Base-by-base conservation (phyloP, 2,888 invertebrate species). In the Sarcophaga carnaria region DNA sequence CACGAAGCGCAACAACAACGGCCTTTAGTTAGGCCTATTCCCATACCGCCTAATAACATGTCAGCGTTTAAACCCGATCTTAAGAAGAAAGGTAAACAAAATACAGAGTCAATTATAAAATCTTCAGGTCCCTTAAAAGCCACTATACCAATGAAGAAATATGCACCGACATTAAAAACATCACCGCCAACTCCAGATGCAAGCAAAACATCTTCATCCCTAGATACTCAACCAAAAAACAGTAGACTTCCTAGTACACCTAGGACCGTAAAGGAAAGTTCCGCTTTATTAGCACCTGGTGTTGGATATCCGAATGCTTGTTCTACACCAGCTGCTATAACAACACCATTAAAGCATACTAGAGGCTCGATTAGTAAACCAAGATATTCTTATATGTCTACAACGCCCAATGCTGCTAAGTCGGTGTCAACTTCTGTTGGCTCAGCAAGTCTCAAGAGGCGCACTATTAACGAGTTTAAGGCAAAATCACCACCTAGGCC, bases 121-220 rank as follows among this genome's bases (percentile, higher is more conserved):
- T 88, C 89, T 5, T 82, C 83, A 11, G 90, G 88, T 22, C 91
- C 91, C 6, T 72, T 91, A 60, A 91, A 90, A 75, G 91, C 91
- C 12, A 90, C 90, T 6, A 88, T 91, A 67, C 91, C 91, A 2
- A 83, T 91, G 1, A 91, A 90, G 66, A 91, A 90, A 59, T 89
- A 90, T 10, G 89, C 89, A 10, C 90, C 90, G 0, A 89, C 89
- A 88, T 69, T 90, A 2, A 90, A 89, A 74, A 86, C 88, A 45
- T 88, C 88, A 14, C 88, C 80, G 3, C 87, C 88, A 12, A 85
- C 89, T 6, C 88, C 90, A 63, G 87, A 85, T 64, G 10, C 20
- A 54, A 59, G 49, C 27, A 12, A 54, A n/a, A 49, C n/a, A 47
- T 71, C 67, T 49, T 70, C n/a, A 66, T 87, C 60, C 76, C 74